phyloP scores from a whole-genome alignment of 1,140 invertebrate genomes.

The Idris sp. region DNA sequence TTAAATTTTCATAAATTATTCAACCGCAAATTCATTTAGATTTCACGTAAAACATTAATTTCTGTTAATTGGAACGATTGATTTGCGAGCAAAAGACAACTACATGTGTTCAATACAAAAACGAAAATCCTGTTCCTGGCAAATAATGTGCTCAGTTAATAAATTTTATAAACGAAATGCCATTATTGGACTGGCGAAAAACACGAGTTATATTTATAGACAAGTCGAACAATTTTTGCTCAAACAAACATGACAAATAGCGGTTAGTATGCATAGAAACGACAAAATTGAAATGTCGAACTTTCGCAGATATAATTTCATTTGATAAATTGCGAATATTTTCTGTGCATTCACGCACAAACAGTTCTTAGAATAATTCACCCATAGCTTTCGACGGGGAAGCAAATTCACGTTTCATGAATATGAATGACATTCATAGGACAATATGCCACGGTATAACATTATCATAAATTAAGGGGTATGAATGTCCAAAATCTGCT shows the following conservation, averaged over 20 bases:
- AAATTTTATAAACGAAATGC: no score
- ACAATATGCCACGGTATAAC: conserved; percentile 38
- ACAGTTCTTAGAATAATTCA: conserved; percentile 42
- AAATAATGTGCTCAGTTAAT: no score
- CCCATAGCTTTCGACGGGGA: conserved; percentile 9
- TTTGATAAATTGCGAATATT: conserved; percentile 28
- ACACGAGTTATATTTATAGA: no score
- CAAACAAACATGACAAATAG: conserved; percentile 1
- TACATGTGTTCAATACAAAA: no score
- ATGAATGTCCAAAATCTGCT: conserved; percentile 27
- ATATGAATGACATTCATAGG: conserved; percentile 53
- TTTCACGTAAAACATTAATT: no score
- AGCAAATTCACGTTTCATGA: conserved; percentile 27
- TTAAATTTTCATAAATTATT: no score
- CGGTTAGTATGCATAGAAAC: neutral
- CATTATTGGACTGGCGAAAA: no score
- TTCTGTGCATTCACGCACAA: conserved; percentile 14
- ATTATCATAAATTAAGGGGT: conserved; percentile 50
- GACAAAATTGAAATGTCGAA: conserved; percentile 4
- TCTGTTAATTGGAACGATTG: no score
- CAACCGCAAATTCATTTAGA: no score
- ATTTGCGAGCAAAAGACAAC: no score
- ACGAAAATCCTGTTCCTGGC: no score
- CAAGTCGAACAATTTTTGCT: no score
- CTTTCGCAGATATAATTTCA: conserved; percentile 4